Base-by-base conservation (phyloP, 2,888 invertebrate genomes). In the Caenorhabditis sulstoni region DNA sequence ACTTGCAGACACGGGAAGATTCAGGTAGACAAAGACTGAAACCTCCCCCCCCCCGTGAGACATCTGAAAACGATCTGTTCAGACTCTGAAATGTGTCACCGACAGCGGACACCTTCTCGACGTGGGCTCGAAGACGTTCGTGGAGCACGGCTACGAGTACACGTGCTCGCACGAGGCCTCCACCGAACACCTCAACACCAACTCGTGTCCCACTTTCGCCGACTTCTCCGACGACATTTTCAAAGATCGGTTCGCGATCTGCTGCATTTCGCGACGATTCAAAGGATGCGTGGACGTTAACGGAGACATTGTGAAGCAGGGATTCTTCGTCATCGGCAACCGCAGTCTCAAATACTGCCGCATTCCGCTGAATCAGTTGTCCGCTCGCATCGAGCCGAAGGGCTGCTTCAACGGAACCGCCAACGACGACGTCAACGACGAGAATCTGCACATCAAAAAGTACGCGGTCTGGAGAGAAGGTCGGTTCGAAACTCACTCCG, bases 71-170 rank as follows among this genome's bases (percentile, higher is more conserved):
- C n/a, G n/a, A n/a, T n/a, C n/a, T n/a, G n/a, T 82, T 29, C 61
- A 87, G 87, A 85, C 86, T n/a, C 39, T 85, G 12, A 88, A 88
- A 71, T 88, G 88, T 55, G 78, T 88, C 0, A 88, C 88, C 0
- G 84, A 82, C 23, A 52, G 64, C 11, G 88, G 88, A 12, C 78
- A 86, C 23, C 49, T 76, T 9, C 57, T 88, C 4, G 84, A 86
- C 14, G 79, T 88, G 29, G 87, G 87, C 9, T 81, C 87, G 4
- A 68, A 82, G 39, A 75, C 49, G 2, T 62, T 53, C 22, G 50
- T 74, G 14, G 83, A 83, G 45, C 68, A 85, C 41, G 85, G 82
- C 2, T 70, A 82, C 9, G 81, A 81, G 47, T 85, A 83, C 57
- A 68, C 79, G 8, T 88, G 85, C 41, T n/a, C 78, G 7, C 81